Base-by-base conservation (phyloP, 53 echinoderm and acorn worm genomes). In the Antedon mediterranea region DNA sequence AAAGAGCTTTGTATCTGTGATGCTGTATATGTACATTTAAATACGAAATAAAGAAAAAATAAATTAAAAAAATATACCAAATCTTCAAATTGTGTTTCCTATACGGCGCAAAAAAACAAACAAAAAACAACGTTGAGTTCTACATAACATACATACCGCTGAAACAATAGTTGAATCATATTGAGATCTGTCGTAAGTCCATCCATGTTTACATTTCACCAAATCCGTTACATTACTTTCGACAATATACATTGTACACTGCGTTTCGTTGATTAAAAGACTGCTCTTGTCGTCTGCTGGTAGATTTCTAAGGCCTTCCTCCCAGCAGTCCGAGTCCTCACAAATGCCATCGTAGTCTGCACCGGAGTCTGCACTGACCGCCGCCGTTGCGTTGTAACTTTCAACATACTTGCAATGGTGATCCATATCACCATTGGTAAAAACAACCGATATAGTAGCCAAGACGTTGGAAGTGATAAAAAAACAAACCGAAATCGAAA, bases 351-450 rank as follows among this genome's bases (percentile, higher is more conserved):
- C 23, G 4, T 4, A 6, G 23, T 57, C 23, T 1, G 7, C 23
- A 2, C 2, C 23, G 57, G 9, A 18, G 57, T 57, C 57, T 15
- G 57, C 26, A 57, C 23, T 26, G n/a, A n/a, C n/a, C n/a, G n/a
- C n/a, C n/a, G n/a, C n/a, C n/a, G n/a, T n/a, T n/a, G n/a, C n/a
- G n/a, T n/a, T n/a, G n/a, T n/a, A n/a, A n/a, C n/a, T n/a, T n/a
- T n/a, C n/a, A n/a, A n/a, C n/a, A n/a, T n/a, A n/a, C 9, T 57
- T 11, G 32, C 83, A 83, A 77, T 71, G 77, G 31, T 83, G 83
- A 30, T 83, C 83, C 0, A 73, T 41, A 8, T 28, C 11, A 2
- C 78, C 83, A 41, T 71, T 72, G 34, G 77, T 14, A 18, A 83
- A 83, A 30, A 77, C 77, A 3, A 72, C 37, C 32, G 37, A 34